Evolutionary conservation across 2,797 vertebrate genomes (phyloP).

Genomic region (Amphiprion clarkii): DNA sequence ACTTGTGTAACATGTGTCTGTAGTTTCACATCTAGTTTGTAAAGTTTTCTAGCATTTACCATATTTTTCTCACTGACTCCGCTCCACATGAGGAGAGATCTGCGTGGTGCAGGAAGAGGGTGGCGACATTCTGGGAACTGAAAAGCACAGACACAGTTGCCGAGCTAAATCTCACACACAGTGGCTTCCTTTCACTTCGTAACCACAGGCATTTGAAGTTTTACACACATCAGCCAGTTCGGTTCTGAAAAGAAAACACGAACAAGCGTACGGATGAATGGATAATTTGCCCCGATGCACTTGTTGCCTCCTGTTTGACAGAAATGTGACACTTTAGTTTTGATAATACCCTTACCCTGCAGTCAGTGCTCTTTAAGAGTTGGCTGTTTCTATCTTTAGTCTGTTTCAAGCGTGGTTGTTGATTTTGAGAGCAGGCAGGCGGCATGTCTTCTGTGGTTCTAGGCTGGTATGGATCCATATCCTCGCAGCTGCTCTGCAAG

Average conservation of each 20-base stretch:
- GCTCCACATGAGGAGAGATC: conserved; percentile 45
- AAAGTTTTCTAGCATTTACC: conserved; percentile 2
- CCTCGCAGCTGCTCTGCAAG: conserved; percentile 72
- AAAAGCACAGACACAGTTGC: conserved; percentile 61
- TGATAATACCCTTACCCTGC: conserved; percentile 60
- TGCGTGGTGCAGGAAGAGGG: conserved; percentile 57
- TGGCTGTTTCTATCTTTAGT: conserved; percentile 84
- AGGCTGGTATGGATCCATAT: conserved; percentile 64
- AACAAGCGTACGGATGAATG: conserved; percentile 42
- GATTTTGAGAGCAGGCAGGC: conserved; percentile 76
- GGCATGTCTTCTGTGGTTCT: conserved; percentile 71
- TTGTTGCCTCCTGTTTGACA: conserved; percentile 63
- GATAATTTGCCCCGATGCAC: conserved; percentile 48
- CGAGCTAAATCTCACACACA: conserved; percentile 58
- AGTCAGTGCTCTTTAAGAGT: conserved; percentile 70
- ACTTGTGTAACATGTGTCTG: not conserved
- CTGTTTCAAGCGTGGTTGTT: conserved; percentile 77
- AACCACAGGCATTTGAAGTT: conserved; percentile 69
- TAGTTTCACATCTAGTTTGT: not conserved
- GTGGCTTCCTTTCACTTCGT: conserved; percentile 59
- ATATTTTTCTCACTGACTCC: conserved; percentile 22
- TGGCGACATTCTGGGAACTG: conserved; percentile 77
- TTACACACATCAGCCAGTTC: conserved; percentile 63
- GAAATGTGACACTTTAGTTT: conserved; percentile 66
- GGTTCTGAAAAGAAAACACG: conserved; percentile 52